Conservation (phyloP, 2,888 invertebrate genomes). For the Ennomos quercinarius region DNA sequence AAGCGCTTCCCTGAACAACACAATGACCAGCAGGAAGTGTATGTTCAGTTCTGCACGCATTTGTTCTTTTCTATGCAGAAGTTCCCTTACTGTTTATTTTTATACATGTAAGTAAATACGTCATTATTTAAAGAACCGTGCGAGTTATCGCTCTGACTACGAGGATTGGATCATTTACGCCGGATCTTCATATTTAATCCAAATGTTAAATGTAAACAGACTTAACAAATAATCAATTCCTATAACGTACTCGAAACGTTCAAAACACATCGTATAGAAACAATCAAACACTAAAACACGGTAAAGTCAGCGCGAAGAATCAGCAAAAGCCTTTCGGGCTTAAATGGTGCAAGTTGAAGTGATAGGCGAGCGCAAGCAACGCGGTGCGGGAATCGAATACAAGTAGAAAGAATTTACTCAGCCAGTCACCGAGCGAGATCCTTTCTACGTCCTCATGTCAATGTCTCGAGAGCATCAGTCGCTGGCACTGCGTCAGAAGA, state of each 20-base stretch:
- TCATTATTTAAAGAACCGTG: constrained; percentile 1
- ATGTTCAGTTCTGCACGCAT: too few relatives aligned
- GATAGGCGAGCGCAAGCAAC: constrained; percentile 68
- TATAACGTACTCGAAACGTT: constrained; percentile 16
- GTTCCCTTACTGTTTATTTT: too few relatives aligned
- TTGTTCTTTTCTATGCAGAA: too few relatives aligned
- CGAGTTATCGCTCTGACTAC: constrained; percentile 5
- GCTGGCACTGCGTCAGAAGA: constrained; percentile 72
- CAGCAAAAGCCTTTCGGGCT: constrained; percentile 68
- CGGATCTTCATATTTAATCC: constrained; percentile 1
- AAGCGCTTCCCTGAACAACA: too few relatives aligned
- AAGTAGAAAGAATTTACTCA: constrained; percentile 77
- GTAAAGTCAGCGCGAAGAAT: constrained; percentile 42
- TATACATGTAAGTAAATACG: too few relatives aligned
- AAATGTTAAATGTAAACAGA: constrained; percentile 23
- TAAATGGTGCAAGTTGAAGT: constrained; percentile 76
- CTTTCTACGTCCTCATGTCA: constrained; percentile 81
- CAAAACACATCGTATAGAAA: constrained; percentile 43
- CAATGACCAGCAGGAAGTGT: too few relatives aligned
- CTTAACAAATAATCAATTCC: constrained; percentile 28
- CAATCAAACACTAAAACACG: constrained; percentile 36
- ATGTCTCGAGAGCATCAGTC: constrained; percentile 68
- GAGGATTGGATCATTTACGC: constrained; percentile 1
- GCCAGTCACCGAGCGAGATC: constrained; percentile 54
- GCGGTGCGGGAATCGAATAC: constrained; percentile 74